Evolutionary conservation across 53 echinoderm and acorn worm species (phyloP), one percentile per base, ranked within the genome.

Genomic region (Antedon mediterranea): DNA sequence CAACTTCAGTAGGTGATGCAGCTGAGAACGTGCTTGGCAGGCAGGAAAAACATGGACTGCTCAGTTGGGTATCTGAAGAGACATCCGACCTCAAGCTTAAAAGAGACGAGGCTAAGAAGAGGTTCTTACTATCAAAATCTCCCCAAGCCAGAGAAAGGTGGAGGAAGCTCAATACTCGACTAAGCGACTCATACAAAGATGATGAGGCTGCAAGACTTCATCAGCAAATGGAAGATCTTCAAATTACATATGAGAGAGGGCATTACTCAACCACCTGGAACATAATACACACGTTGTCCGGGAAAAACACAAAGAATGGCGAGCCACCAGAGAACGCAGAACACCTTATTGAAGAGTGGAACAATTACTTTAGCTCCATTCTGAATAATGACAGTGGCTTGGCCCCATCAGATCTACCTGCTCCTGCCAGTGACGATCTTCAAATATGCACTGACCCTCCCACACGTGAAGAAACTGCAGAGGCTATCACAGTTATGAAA

Each of bases 61-160:
- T 83, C 31, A 83, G 73, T 43, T 83, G 78, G 78, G 83, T 83
- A 13, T 73, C 83, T n/a, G 82, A 82, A 13, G 33, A 32, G 0
- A 71, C 82, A 32, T 32, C 33, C 33, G 30, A 13, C 18, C 27
- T 82, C 20, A 82, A 34, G 29, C 3, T 0, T 1, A 73, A 76
- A 32, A 23, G 82, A 29, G 82, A 77, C 73, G 77, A 82, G 71
- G 82, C 82, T 0, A 82, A 82, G 71, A 76, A 71, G 34, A 82
- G 29, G 71, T 76, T 72, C 34, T 4, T 23, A 26, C 30, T 71
- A 15, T 82, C 77, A 14, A 76, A 71, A 30, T 76, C 82, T 27
- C 31, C 18, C 26, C 71, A 26, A 20, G 57, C 32, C 31, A 82
- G 71, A 28, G 77, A 76, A 30, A 82, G 15, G n/a, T 82, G 82